Conservation (phyloP, 2,888 invertebrate genomes). For the Electrophaes corylata region DNA sequence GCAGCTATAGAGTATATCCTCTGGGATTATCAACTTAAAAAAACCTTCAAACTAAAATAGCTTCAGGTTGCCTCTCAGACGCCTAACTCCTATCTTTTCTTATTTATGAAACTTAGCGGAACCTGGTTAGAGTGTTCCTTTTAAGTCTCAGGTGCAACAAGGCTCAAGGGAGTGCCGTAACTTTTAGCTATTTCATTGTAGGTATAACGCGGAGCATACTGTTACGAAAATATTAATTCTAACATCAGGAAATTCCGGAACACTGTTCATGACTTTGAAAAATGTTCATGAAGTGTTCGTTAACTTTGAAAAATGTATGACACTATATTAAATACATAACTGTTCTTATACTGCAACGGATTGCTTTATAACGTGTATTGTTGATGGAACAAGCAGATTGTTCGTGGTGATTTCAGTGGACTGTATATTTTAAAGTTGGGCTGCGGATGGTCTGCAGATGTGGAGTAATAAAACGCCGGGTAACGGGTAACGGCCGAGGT, state of each 20-base stretch:
- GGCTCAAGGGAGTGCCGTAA: constrained; percentile 43
- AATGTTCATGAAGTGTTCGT: not conserved
- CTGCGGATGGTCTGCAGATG: no score
- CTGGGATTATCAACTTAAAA: constrained; percentile 21
- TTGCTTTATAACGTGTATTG: no score
- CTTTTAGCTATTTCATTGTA: constrained; percentile 45
- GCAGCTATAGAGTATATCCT: constrained; percentile 21
- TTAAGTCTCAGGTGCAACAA: constrained; percentile 53
- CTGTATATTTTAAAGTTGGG: no score
- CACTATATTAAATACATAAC: no score
- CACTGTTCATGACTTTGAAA: not conserved
- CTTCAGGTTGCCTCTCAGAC: constrained; percentile 29
- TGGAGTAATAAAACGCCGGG: no score
- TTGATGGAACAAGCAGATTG: no score
- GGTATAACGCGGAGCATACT: constrained; percentile 1
- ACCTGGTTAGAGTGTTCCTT: constrained; percentile 45
- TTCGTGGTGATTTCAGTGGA: no score
- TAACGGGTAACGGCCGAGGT: no score
- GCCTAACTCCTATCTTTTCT: constrained; percentile 41
- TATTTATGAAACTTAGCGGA: constrained; percentile 48
- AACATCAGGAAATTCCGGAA: not conserved
- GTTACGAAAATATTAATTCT: constrained; percentile 1
- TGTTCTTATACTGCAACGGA: no score
- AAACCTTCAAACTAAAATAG: constrained; percentile 24
- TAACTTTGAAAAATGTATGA: no score